Conservation (phyloP, 2,888 invertebrate species). For the Acronicta leporina region DNA sequence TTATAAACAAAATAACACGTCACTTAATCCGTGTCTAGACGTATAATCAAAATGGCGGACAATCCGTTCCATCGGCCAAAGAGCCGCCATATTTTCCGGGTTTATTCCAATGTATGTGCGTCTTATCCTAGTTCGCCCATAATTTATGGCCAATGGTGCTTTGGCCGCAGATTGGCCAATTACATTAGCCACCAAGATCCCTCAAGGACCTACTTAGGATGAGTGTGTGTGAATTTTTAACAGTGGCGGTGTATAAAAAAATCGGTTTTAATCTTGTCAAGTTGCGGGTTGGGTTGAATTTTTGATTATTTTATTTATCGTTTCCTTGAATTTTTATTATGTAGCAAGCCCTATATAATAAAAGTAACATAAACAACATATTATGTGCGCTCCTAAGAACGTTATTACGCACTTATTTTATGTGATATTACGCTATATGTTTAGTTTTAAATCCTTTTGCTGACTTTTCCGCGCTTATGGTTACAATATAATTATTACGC, state of each 20-base stretch:
- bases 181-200: conserved; percentile 57
- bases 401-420: too few species aligned
- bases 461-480: too few species aligned
- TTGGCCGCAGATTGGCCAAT: conserved; percentile 61
- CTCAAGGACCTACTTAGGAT: conserved; percentile 51
- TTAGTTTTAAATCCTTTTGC: too few species aligned
- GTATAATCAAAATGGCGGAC: conserved; percentile 47
- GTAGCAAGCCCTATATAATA: too few species aligned
- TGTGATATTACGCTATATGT: too few species aligned
- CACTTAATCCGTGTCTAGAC: conserved; percentile 43
- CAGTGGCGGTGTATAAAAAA: conserved; percentile 48
- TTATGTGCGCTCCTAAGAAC: too few species aligned
- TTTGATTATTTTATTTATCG: conserved; percentile 15
- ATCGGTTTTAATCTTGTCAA: conserved; percentile 51
- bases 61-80: conserved; percentile 30
- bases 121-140: conserved; percentile 57
- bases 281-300: conserved; percentile 14
- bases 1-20: conserved; percentile 23
- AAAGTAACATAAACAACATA: too few species aligned
- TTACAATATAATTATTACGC: too few species aligned
- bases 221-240: conserved; percentile 59
- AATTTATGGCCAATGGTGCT: conserved; percentile 55
- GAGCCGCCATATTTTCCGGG: conserved; percentile 52
- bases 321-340: too few species aligned
- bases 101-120: conserved; percentile 57